Base-by-base conservation (phyloP, 2,113 vertebrate species). In the Myotis brandtii region DNA sequence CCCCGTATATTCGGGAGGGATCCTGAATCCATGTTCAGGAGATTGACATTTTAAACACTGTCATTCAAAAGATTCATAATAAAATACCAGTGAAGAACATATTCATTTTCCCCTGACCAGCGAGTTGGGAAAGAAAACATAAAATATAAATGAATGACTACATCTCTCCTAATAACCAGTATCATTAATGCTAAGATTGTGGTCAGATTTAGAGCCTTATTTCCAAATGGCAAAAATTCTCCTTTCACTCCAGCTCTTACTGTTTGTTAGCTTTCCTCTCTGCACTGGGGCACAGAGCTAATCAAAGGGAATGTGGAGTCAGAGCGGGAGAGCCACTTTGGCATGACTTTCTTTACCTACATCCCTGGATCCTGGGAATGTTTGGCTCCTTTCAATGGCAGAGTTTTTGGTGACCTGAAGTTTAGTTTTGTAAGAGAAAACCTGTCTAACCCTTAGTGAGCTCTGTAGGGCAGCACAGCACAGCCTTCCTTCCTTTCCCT, bases 391-490 rank as follows among this genome's bases (percentile, higher is more conserved):
- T 88, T 67, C 66, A 89, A 25, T 92, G 84, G 34, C 70, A 93
- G 37, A 50, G 87, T 96, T 92, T 97, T 62, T 84, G 79, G 43
- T 95, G 87, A 97, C 21, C 20, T 30, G 70, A 94, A 96, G 80
- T 92, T 96, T 0, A 0, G 25, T 95, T 75, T 95, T 37, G 5
- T 17, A 54, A 76, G 91, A 95, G 67, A 86, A 82, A 95, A 73
- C 69, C 83, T 93, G 23, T 80, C 81, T 59, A 89, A 89, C 87
- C 95, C 96, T 48, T n/a, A 27, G 56, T 92, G 66, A 37, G 95
- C 18, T 1, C 2, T 84, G 10, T 25, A 69, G 87, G 94, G 95
- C 86, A 77, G 56, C 43, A 46, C 86, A 77, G 80, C 43, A 50
- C 69, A 62, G 95, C 97, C 82, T 94, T 90, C 25, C n/a, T 86